Evolutionary conservation across 2,888 invertebrate genomes (phyloP).

Genomic region (Isotomurus palustris): DNA sequence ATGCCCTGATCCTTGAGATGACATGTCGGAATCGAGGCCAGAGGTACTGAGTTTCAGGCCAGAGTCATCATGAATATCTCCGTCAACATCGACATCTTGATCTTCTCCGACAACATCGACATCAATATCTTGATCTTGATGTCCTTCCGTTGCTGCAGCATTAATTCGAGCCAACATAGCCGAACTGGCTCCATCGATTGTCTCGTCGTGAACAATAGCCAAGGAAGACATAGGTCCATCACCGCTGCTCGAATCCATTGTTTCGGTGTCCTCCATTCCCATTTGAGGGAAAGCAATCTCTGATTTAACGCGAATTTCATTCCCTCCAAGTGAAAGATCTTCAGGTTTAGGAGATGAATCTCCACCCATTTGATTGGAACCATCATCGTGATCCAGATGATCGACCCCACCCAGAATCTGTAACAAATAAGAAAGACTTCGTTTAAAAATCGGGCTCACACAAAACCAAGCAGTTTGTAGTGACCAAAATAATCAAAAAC

Average conservation of each 20-base stretch:
- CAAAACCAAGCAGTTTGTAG: too few species aligned
- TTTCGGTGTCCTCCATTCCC: constrained; percentile 20
- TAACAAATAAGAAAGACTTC: background rate
- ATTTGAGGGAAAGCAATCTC: constrained; percentile 24
- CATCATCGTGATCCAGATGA: constrained; percentile 27
- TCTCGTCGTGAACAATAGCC: constrained; percentile 16
- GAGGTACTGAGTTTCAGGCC: constrained; percentile 1
- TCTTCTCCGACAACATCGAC: constrained; percentile 30
- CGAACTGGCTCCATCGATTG: constrained; percentile 12
- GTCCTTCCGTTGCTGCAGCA: constrained; percentile 10
- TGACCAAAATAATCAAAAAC: too few species aligned
- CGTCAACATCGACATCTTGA: constrained; percentile 20
- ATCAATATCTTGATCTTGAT: constrained; percentile 24
- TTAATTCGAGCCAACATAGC: background rate
- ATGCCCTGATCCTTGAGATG: constrained; percentile 1
- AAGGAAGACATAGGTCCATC: constrained; percentile 1
- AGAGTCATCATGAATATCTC: constrained; percentile 23
- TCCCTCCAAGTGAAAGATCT: constrained; percentile 37
- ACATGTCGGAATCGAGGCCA: background rate
- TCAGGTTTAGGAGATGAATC: constrained; percentile 42
- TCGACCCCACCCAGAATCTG: constrained; percentile 17
- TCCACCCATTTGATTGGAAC: constrained; percentile 16
- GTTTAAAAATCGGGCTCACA: too few species aligned
- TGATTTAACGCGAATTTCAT: constrained; percentile 37
- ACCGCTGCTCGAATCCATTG: constrained; percentile 20